A percentile compares a stretch with the other conserved stretches of the same genome.
These are phyloP conservation scores for Heliothis subflexa DNA, from an alignment of 1,140 invertebrate species.

Conservation along the genomic window DNA sequence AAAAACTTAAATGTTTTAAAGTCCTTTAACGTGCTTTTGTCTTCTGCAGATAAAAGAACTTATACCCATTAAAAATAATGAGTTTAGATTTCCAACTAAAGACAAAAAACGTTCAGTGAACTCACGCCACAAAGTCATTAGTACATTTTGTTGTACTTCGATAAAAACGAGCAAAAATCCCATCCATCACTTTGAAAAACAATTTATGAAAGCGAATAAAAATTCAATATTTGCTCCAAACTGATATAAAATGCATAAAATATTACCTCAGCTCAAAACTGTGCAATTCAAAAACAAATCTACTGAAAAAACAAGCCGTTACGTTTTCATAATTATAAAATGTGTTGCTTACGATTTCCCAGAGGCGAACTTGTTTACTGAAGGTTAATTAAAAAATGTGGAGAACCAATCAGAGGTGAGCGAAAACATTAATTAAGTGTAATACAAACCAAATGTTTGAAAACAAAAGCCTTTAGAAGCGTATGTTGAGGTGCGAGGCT, in stretches of 20 bases:
- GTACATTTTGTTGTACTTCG: neutral
- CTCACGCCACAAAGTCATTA: conserved; percentile 19
- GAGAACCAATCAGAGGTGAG: conserved; percentile 6
- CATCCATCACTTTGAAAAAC: neutral
- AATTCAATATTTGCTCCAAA: neutral
- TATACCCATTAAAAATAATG: neutral
- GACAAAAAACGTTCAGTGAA: neutral
- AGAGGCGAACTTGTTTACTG: too few species aligned
- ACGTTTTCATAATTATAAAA: neutral
- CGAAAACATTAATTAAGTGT: conserved; percentile 21
- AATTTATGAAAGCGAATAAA: neutral
- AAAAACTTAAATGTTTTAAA: too few species aligned
- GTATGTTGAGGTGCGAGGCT: neutral
- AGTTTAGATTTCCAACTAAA: neutral
- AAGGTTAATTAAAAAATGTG: conserved; percentile 7
- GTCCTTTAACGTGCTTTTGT: too few species aligned
- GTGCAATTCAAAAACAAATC: too few species aligned
- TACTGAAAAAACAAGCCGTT: neutral
- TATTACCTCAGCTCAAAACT: neutral
- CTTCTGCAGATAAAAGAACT: neutral
- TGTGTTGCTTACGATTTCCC: neutral
- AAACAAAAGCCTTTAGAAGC: neutral
- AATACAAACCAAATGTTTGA: conserved; percentile 39
- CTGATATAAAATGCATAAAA: neutral
- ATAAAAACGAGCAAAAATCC: conserved; percentile 11